Base-by-base conservation (phyloP, 2,113 vertebrate species). In the Ursus arctos region DNA sequence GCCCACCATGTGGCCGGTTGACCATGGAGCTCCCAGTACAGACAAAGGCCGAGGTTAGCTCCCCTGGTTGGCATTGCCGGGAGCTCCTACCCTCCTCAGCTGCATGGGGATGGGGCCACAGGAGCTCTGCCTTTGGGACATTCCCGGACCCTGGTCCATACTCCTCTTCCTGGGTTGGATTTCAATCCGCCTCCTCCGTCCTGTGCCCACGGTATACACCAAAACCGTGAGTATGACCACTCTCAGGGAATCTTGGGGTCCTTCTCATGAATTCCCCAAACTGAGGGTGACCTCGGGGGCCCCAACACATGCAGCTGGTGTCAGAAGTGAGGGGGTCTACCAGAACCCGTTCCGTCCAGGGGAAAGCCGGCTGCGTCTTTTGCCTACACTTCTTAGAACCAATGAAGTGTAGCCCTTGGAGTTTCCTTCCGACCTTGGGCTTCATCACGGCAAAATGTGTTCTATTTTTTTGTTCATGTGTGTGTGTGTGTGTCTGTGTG, bases 171-270 rank as follows among this genome's bases (percentile, higher is more conserved):
- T 2, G 28, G 57, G 71, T 3, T 4, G 1, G 71, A 33, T 10
- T 26, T 15, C 28, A 16, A 7, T 19, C 15, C 24, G 51, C 24
- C 1, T 47, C 13, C 43, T 47, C 47, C 6, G 31, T 7, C 71
- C 7, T 47, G 15, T 6, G 8, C 19, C 7, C 0, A 0, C 0
- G 2, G 36, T 13, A 61, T 2, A 47, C 31, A 12, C 13, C 7
- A 1, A 47, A 61, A 26, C 71, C 7, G 0, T 2, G 40, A 61
- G 13, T 1, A 1, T 2, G 9, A 76, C 10, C 4, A 24, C 67
- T 40, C 18, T 11, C 31, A 1, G 16, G 43, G 69, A 59, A 71
- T 14, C 13, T 36, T 47, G 69, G 28, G 16, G 19, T 88, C 18
- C 26, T 43, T 59, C 36, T 59, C 10, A 0, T 14, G 12, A 57